Conservation (phyloP, 2,797 vertebrate genomes). For the Malacoctenus gilli region DNA sequence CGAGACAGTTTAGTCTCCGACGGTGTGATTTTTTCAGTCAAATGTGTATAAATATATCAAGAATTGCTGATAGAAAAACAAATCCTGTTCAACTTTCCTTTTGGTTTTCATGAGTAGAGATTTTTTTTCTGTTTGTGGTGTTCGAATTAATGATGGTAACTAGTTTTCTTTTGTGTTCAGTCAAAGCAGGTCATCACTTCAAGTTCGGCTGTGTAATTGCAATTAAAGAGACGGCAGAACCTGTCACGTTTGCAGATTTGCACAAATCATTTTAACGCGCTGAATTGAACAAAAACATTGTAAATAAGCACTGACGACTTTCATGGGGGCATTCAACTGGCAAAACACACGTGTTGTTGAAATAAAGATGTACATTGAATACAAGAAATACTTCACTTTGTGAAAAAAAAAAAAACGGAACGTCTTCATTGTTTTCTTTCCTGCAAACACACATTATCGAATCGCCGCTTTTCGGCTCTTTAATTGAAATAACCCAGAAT, state of each 20-base stretch:
- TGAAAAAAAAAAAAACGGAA: too few species aligned
- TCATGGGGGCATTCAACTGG: too few species aligned
- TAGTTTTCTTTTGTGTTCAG: conserved; percentile 28
- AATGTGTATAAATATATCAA: conserved; percentile 14
- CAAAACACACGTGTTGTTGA: conserved; percentile 48
- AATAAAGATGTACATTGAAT: conserved; percentile 67
- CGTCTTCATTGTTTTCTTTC: too few species aligned
- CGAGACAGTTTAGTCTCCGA: conserved; percentile 24
- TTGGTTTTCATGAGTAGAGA: conserved; percentile 56
- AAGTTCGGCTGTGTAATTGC: conserved; percentile 27
- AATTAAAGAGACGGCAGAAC: conserved; percentile 15
- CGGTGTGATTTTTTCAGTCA: conserved; percentile 33
- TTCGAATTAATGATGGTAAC: conserved; percentile 56
- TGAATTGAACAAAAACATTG: conserved; percentile 26
- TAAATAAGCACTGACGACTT: conserved; percentile 32
- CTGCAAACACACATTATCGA: too few species aligned
- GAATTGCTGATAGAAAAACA: conserved; percentile 26
- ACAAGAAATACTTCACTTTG: conserved; percentile 15
- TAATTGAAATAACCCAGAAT: too few species aligned
- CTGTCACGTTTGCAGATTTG: conserved; percentile 54
- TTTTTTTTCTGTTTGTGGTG: conserved; percentile 66
- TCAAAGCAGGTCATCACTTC: conserved; percentile 27
- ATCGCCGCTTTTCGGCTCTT: too few species aligned
- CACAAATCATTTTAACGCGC: conserved; percentile 40
- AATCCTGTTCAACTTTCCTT: conserved; percentile 52